These are phyloP conservation scores for Leptinotarsa texana DNA, from an alignment of 1,140 invertebrate genomes.

Conservation along the genomic window DNA sequence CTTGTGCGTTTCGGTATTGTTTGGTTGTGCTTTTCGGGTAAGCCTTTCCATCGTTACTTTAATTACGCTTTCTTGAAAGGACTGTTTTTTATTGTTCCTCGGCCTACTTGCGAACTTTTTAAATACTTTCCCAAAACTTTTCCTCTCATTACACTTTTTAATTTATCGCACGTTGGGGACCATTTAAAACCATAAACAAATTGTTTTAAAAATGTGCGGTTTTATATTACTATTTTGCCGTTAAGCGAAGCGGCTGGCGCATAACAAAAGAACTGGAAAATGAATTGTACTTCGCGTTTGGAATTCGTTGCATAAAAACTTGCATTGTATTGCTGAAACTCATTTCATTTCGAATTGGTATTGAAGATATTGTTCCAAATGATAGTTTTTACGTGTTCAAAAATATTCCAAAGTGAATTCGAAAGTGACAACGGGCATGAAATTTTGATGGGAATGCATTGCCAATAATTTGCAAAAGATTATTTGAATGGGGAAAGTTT, in stretches of 20 bases:
- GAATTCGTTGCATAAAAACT: conserved; percentile 17
- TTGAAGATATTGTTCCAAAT: conserved; percentile 9
- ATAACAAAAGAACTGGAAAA: conserved; percentile 23
- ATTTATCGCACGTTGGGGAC: conserved; percentile 12
- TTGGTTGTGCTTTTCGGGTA: conserved; percentile 24
- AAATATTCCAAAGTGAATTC: conserved; percentile 3
- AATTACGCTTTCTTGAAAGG: background rate
- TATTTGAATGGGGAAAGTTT: background rate
- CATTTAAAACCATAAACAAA: conserved; percentile 3
- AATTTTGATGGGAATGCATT: background rate
- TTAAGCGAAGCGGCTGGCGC: conserved; percentile 9
- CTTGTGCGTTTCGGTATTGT: conserved; percentile 26
- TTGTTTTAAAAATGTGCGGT: conserved; percentile 26
- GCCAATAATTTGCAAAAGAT: background rate
- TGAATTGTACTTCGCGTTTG: conserved; percentile 17
- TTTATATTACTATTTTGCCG: conserved; percentile 5
- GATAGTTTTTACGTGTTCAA: conserved; percentile 4
- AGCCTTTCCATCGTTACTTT: conserved; percentile 12
- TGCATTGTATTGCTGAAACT: conserved; percentile 22
- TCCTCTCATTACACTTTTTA: conserved; percentile 10
- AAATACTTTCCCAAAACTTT: conserved; percentile 27
- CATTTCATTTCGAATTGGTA: conserved; percentile 10
- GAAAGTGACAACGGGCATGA: background rate
- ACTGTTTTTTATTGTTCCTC: conserved; percentile 8
- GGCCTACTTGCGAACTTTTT: conserved; percentile 23